Evolutionary conservation across 2,113 vertebrate genomes (phyloP), one percentile per base, ranked within the genome.

Genomic region (Pitta sordida): DNA sequence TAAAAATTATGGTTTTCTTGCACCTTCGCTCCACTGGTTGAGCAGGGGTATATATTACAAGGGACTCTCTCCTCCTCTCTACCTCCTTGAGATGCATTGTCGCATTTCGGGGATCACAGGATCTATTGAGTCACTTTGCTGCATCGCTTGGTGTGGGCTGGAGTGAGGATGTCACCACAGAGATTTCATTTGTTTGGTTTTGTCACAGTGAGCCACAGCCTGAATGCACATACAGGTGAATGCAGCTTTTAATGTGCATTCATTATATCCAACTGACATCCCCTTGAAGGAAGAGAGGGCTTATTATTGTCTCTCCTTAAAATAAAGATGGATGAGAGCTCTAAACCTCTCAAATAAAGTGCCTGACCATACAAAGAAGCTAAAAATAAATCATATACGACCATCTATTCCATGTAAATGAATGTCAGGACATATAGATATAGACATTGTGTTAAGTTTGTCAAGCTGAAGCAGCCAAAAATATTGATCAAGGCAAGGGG

Each of bases 361-460:
- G 27, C 89, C 89, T 93, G 90, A 94, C 93, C 93, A 94, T 96
- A 97, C 24, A 3, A 67, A 86, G 78, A 59, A 81, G 56, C 92
- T 97, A 92, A 96, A 98, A 94, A 96, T 94, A 97, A 96, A 96
- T 95, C 95, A 96, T 97, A 95, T 60, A 85, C 2, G 13, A 65
- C 83, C 71, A 88, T 94, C 93, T 96, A 91, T 94, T 96, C 91
- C 94, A 93, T 96, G 94, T 94, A 97, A 98, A 98, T 97, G 96
- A 97, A 97, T 95, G 58, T 69, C 36, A 92, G 92, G 92, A 96
- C 93, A 95, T 96, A 76, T 88, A 86, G 96, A 96, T 95, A 96
- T 91, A 97, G 97, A 97, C 95, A 71, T 93, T 94, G 88, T 95
- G 93, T 95, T 96, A 92, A 91, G 94, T 96, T 96, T 92, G 67